Evolutionary conservation across 2,888 invertebrate genomes (phyloP).

Genomic region (Drosophila flavopinicola): DNA sequence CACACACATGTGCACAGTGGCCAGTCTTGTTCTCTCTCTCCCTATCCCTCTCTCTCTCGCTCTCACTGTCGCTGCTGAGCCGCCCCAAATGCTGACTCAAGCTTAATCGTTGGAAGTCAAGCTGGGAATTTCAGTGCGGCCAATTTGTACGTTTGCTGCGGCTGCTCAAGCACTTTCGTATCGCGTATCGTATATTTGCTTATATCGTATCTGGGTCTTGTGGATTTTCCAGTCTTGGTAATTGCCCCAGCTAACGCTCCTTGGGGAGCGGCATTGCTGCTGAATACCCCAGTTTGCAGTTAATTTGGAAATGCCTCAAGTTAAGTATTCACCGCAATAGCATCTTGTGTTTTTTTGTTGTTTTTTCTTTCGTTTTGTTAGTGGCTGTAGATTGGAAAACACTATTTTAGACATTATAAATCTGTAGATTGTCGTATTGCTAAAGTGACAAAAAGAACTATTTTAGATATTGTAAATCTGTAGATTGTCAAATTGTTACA

Average conservation of each 20-base stretch:
- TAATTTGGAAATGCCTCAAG: neutral
- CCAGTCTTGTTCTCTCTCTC: neutral
- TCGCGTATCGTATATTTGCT: no score
- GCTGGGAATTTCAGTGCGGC: slow-evolving; percentile 25
- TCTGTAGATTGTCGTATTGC: no score
- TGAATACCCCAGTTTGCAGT: neutral
- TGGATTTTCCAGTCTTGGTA: slow-evolving; percentile 14
- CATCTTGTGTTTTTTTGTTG: no score
- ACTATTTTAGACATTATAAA: no score
- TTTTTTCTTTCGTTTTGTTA: no score
- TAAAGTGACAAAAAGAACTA: no score
- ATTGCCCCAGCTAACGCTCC: neutral
- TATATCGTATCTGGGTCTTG: neutral
- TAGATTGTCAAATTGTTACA: no score
- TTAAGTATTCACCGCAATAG: neutral
- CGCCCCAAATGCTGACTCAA: slow-evolving; percentile 32
- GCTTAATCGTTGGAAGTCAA: slow-evolving; percentile 14
- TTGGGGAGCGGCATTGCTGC: slow-evolving; percentile 3
- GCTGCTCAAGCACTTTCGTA: no score
- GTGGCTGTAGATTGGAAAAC: no score
- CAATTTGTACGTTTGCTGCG: slow-evolving; percentile 9
- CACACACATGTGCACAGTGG: neutral
- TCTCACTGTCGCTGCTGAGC: neutral
- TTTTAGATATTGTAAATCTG: no score
- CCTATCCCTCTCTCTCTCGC: neutral